Evolutionary conservation across 1,140 invertebrate species (phyloP).

Genomic region (Oppia nitens): DNA sequence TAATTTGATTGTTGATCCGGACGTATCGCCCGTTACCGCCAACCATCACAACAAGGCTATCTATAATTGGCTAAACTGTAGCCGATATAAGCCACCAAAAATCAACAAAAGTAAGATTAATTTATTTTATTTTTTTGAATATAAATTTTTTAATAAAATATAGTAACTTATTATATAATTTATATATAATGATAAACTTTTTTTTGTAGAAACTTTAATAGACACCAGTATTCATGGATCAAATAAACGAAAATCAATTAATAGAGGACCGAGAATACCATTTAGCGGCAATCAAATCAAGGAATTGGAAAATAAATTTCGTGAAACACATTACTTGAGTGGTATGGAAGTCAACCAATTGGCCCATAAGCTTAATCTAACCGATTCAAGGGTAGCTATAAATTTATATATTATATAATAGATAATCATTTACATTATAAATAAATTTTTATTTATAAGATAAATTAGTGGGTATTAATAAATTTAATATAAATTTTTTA

Average conservation of each 20-base stretch:
- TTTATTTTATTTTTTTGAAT: too few relatives aligned
- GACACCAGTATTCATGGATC: too few relatives aligned
- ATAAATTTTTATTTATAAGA: too few relatives aligned
- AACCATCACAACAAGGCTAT: not conserved
- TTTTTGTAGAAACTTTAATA: not conserved
- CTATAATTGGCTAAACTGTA: not conserved
- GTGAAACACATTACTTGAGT: slow-evolving; percentile 39
- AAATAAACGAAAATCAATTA: slow-evolving; percentile 30
- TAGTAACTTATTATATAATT: not conserved
- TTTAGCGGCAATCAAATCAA: slow-evolving; percentile 41
- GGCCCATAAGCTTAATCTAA: slow-evolving; percentile 37
- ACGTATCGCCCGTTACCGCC: too few relatives aligned
- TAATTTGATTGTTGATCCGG: too few relatives aligned
- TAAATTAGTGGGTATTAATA: too few relatives aligned
- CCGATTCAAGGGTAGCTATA: slow-evolving; percentile 43
- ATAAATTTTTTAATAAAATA: not conserved
- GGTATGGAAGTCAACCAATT: slow-evolving; percentile 39
- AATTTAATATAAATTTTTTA: too few relatives aligned
- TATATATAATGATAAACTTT: not conserved
- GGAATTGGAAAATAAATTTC: slow-evolving; percentile 40
- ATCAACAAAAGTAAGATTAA: not conserved
- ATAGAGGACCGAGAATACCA: slow-evolving; percentile 43
- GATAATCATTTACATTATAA: too few relatives aligned
- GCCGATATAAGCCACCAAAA: not conserved
- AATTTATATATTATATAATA: too few relatives aligned